phyloP scores from a whole-genome alignment of 2,888 invertebrate species.

The Sphaeridia pumilis region DNA sequence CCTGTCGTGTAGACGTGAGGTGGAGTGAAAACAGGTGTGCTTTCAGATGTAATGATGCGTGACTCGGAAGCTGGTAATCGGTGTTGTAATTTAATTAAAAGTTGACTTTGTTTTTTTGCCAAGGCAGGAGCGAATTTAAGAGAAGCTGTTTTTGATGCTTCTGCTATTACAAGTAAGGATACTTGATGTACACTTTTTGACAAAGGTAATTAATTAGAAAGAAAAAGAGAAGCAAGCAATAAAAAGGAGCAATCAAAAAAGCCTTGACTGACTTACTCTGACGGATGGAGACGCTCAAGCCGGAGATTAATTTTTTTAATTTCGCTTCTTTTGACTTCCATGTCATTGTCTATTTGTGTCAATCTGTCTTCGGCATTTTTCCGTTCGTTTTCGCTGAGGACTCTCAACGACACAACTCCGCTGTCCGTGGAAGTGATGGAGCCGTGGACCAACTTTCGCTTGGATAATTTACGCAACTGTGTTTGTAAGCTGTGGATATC shows the following conservation, averaged over 20 bases:
- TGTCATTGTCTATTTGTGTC: conserved; percentile 51
- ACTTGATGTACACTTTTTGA: no score
- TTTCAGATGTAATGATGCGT: no score
- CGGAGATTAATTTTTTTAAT: conserved; percentile 70
- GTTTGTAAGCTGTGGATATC: conserved; percentile 32
- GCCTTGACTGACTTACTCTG: conserved; percentile 55
- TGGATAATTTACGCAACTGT: conserved; percentile 34
- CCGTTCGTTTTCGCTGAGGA: conserved; percentile 46
- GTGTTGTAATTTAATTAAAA: no score
- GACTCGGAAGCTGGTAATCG: no score
- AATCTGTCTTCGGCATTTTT: conserved; percentile 51
- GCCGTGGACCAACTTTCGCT: conserved; percentile 35
- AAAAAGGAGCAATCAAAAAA: neutral
- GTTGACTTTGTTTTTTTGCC: no score
- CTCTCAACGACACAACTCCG: conserved; percentile 34
- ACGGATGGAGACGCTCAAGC: conserved; percentile 70
- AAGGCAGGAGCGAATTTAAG: no score
- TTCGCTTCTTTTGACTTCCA: conserved; percentile 63
- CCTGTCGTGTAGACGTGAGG: no score
- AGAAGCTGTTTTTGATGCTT: no score
- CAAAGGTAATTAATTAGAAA: neutral
- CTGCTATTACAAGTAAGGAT: no score
- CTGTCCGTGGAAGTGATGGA: conserved; percentile 36
- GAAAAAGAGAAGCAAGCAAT: neutral
- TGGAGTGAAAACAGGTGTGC: no score